Conservation (phyloP, 2,888 invertebrate genomes). For the Pammene aurita region DNA sequence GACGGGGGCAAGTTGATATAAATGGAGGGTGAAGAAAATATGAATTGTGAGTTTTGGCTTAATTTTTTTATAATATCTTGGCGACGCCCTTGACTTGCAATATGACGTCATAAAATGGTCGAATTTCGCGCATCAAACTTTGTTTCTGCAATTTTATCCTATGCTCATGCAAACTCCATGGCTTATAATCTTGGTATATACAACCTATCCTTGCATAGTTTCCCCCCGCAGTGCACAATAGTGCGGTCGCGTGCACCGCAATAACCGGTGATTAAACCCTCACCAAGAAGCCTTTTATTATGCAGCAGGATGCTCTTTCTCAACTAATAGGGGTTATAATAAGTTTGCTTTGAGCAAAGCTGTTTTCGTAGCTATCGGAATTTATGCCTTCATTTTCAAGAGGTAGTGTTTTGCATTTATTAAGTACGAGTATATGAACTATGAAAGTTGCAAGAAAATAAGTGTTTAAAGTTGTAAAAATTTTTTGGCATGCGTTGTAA, state of each 20-base stretch:
- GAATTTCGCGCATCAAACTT: no score
- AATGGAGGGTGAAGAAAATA: no score
- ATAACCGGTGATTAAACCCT: conserved; percentile 32
- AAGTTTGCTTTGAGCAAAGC: conserved; percentile 4
- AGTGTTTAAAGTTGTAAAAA: no score
- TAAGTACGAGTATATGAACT: neutral
- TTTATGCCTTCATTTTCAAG: neutral
- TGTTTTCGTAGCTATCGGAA: neutral
- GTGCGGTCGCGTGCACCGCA: conserved; percentile 15
- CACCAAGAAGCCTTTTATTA: conserved; percentile 22
- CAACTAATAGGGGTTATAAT: conserved; percentile 18
- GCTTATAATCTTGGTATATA: neutral
- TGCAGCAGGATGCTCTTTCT: conserved; percentile 4
- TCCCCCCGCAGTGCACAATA: conserved; percentile 21
- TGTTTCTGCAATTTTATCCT: no score
- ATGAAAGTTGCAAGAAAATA: neutral
- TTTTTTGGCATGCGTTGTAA: no score
- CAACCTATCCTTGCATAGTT: neutral
- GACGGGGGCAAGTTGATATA: no score
- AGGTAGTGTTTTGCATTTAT: neutral
- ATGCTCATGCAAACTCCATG: no score
- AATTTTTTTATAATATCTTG: no score
- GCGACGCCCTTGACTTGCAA: no score
- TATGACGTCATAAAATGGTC: no score
- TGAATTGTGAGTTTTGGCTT: no score